Base-by-base conservation (phyloP, 2,113 vertebrate genomes). In the Paramisgurnus dabryanus region DNA sequence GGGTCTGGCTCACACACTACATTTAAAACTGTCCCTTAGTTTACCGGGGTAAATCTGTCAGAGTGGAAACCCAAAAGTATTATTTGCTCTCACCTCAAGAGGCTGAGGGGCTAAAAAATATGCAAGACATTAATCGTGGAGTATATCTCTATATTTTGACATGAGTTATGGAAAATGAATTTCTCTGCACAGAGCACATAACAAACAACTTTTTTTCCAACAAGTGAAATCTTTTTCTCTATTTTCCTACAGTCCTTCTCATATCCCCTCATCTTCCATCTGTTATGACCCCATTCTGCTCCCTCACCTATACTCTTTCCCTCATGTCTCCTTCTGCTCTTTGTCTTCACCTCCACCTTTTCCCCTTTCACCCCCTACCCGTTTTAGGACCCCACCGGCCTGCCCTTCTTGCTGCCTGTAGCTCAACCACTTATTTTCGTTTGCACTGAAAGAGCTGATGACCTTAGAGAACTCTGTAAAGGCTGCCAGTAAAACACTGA, bases 401-500 rank as follows among this genome's bases (percentile, higher is more conserved):
- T 87, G 86, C 88, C 89, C 80, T 85, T 80, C 80, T 79, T 73
- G 79, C 88, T 83, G 82, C 86, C 85, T 13, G 87, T 89, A 92
- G 92, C 87, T 86, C 87, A 85, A 89, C 60, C 79, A 85, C 89
- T 87, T 89, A 85, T 87, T 90, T 90, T 90, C 82, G 81, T 86
- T 82, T 80, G 83, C 57, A 81, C 82, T 47, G 64, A 76, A 85
- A 77, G 60, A 58, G 76, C 85, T 50, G 87, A 87, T 92, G 90
- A 93, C 89, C 92, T 86, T 84, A 84, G 87, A 91, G 88, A 92
- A 90, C 91, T 90, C 90, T 81, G 88, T 89, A 87, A 92, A 93
- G 87, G 85, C 89, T 89, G 89, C 91, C 92, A 92, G 89, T 92
- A 92, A 93, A 93, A 92, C 89, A 89, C 87, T 84, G 89, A 90